Base-by-base conservation (phyloP, 2,113 vertebrate species). In the Paracanthobrama guichenoti region DNA sequence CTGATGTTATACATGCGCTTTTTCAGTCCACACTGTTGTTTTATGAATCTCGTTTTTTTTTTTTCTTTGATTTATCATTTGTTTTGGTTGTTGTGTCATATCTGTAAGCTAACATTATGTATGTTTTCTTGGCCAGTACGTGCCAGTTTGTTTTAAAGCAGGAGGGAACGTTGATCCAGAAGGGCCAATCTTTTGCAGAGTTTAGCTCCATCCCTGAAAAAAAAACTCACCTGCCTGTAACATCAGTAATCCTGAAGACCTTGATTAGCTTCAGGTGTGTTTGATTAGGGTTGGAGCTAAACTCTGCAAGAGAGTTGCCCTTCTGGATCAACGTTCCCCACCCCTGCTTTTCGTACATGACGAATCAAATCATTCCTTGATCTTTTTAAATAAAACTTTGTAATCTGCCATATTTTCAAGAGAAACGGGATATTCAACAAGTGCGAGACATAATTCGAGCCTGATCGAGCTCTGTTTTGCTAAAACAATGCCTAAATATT, bases 1-100 rank as follows among this genome's bases (percentile, higher is more conserved):
- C 66, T 62, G 28, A 20, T 73, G 46, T 76, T 78, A 84, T 89
- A 79, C 75, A 79, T 82, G 20, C 4, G 7, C 1, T 69, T 35
- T 24, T n/a, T 31, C 2, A 7, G 18, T 39, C 6, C 12, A 24
- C 24, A 86, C 26, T 66, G 77, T 50, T 20, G 66, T 3, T 8
- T 53, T 13, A 76, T 86, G 46, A 53, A 55, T 84, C 11, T 35
- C 53, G 59, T 55, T 13, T 35, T 53, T 8, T 39, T 9, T 31
- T 55, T 35, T 35, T 35, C 9, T 55, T 57, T 35, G 26, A 55
- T 42, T 76, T 76, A 42, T 16, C 13, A 60, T n/a, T 39, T 59
- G 0, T 39, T 11, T 77, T 59, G 11, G 75, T 57, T 10, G 18
- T 77, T 6, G 28, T 59, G 57, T 35, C 28, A 57, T 28, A 22